Evolutionary conservation across 1,140 invertebrate species (phyloP).

Genomic region (Akabosia matsudoensis): DNA sequence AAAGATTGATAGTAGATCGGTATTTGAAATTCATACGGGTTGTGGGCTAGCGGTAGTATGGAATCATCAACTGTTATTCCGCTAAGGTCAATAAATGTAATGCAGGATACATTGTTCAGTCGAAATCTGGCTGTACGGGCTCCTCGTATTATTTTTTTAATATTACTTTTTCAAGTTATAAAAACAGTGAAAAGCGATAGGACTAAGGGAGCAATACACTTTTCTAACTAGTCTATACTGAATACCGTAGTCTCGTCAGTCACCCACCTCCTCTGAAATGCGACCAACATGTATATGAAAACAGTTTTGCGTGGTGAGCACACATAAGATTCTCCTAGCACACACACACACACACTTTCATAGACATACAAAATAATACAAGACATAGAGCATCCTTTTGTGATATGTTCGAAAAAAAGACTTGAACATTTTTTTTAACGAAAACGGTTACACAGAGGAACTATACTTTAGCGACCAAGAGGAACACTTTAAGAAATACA

Average conservation of each 20-base stretch:
- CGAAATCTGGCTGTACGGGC: not conserved
- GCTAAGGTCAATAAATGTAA: too few relatives aligned
- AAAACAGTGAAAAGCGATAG: not conserved
- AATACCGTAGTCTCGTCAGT: not conserved
- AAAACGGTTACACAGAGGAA: not conserved
- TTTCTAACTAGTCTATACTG: too few relatives aligned
- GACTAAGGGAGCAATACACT: not conserved
- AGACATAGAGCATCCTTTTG: not conserved
- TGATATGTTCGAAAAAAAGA: constrained; percentile 1
- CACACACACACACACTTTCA: not conserved
- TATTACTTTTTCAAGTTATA: not conserved
- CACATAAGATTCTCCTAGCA: not conserved
- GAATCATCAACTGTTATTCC: too few relatives aligned
- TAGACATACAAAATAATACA: too few relatives aligned
- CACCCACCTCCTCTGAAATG: not conserved
- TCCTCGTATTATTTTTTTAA: not conserved
- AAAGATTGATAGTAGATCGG: too few relatives aligned
- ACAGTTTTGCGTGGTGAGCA: not conserved
- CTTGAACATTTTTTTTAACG: not conserved
- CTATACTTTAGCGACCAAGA: not conserved
- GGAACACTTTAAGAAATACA: too few relatives aligned
- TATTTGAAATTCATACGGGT: too few relatives aligned
- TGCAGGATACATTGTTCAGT: too few relatives aligned
- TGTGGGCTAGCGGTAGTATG: too few relatives aligned
- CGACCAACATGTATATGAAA: too few relatives aligned